Evolutionary conservation across 1,140 invertebrate species (phyloP), one percentile per base, ranked within the genome.

Genomic region (Ceratosolen fusciceps): DNA sequence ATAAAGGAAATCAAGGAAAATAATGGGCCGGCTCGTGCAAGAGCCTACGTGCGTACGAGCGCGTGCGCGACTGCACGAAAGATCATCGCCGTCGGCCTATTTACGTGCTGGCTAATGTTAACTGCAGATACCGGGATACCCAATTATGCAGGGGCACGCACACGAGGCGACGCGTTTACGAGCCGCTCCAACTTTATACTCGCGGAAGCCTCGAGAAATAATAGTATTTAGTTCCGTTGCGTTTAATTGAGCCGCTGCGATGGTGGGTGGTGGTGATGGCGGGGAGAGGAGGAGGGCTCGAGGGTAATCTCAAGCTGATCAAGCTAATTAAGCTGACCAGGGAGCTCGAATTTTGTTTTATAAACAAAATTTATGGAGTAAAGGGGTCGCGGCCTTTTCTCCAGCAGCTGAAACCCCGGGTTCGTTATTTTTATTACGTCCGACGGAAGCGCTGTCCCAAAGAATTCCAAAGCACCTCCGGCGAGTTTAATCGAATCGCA

Each of bases 101-200:
- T 77, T 34, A 71, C 67, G 52, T 47, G 52, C 34, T 58, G 26
- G 31, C 21, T 29, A 9, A 29, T 14, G 43, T 43, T 26, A 31
- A 52, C 29, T 54, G 34, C 26, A 29, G 9, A 29, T 58, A 58
- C 56, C 56, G 60, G 26, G 1, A 19, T 9, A 14, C 54, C 39
- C 67, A 78, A 78, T 78, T 78, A 72, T 78, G 76, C 76, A 60
- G 4, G 49, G 74, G 74, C 74, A 77, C 74, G 74, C 74, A 56
- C 29, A 14, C 29, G 31, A 24, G 34, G 2, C 24, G 34, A 29
- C 67, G 65, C 74, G 60, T 67, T 67, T 75, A 65, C 74, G 60
- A 75, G 74, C 19, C 21, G 24, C 24, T 2, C 37, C 34, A 56
- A 47, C 56, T 74, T 74, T 62, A 74, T 52, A 29, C 47, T 16